Evolutionary conservation across 2,797 vertebrate species (phyloP).

Genomic region (Champsocephalus esox): DNA sequence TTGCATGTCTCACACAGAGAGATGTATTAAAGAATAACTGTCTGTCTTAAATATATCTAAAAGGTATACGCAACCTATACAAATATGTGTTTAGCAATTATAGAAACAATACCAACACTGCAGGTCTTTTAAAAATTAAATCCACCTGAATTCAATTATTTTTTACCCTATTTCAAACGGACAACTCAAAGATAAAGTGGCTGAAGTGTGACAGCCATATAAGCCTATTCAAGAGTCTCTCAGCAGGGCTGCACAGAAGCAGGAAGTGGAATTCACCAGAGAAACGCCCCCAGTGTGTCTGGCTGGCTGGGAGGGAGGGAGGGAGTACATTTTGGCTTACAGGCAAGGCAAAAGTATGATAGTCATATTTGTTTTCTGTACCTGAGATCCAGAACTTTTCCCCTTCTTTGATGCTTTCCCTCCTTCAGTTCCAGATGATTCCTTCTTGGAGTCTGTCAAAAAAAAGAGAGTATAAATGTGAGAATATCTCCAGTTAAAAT

Average conservation of each 20-base stretch:
- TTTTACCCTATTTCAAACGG: conserved; percentile 55
- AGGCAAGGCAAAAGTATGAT: conserved; percentile 63
- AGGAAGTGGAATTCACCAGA: conserved; percentile 83
- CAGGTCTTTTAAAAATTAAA: conserved; percentile 39
- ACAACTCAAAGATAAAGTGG: conserved; percentile 61
- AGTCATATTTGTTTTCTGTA: conserved; percentile 77
- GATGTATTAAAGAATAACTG: conserved; percentile 19
- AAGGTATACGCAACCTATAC: conserved; percentile 26
- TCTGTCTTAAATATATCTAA: conserved; percentile 24
- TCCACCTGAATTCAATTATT: conserved; percentile 50
- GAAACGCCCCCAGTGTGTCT: conserved; percentile 83
- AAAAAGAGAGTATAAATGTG: conserved; percentile 62
- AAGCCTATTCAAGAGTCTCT: conserved; percentile 70
- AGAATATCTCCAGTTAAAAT: conserved; percentile 28
- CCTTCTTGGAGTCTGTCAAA: conserved; percentile 94
- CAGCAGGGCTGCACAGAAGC: conserved; percentile 75
- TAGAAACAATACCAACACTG: conserved; percentile 44
- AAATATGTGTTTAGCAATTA: conserved; percentile 18
- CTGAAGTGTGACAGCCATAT: conserved; percentile 72
- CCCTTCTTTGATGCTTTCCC: conserved; percentile 96
- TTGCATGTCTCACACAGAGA: conserved; percentile 31
- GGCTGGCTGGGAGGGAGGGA: conserved; percentile 55
- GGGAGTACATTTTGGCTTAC: conserved; percentile 63
- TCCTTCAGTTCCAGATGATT: conserved; percentile 96
- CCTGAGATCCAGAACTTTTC: conserved; percentile 97